Evolutionary conservation across 2,113 vertebrate genomes (phyloP).

Genomic region (Columba janthina): DNA sequence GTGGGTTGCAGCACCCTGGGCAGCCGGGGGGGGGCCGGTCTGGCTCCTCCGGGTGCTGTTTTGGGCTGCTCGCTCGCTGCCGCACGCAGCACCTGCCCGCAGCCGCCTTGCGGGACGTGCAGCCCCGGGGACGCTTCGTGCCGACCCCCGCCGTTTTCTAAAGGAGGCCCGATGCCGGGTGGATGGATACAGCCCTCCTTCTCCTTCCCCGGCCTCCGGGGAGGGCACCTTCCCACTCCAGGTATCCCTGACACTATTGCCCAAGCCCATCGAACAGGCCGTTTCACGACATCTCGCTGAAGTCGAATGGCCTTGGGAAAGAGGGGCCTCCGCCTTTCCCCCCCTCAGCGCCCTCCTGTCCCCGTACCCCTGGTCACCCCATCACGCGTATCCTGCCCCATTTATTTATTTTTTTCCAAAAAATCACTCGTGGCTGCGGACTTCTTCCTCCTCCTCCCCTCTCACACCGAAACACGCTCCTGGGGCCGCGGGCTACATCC

Average conservation of each 20-base stretch:
- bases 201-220: accelerated
- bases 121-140: accelerated
- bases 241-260: no score
- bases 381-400: no score
- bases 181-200: accelerated
- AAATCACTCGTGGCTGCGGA: accelerated
- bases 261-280: neutral
- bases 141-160: accelerated
- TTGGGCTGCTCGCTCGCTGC: neutral
- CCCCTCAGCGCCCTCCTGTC: accelerated
- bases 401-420: neutral
- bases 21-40: accelerated
- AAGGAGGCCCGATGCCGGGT: neutral
- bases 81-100: neutral
- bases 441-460: accelerated
- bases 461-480: neutral
- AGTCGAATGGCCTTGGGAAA: neutral
- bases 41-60: neutral
- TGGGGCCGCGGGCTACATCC: neutral
- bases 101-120: accelerated
- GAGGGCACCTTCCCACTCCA: neutral
- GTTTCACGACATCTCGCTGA: neutral
- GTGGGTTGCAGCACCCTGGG: neutral
- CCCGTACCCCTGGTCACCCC: accelerated
- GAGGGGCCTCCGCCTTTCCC: neutral